Base-by-base conservation (phyloP, 2,113 vertebrate genomes). In the Amblyornis subalaris region DNA sequence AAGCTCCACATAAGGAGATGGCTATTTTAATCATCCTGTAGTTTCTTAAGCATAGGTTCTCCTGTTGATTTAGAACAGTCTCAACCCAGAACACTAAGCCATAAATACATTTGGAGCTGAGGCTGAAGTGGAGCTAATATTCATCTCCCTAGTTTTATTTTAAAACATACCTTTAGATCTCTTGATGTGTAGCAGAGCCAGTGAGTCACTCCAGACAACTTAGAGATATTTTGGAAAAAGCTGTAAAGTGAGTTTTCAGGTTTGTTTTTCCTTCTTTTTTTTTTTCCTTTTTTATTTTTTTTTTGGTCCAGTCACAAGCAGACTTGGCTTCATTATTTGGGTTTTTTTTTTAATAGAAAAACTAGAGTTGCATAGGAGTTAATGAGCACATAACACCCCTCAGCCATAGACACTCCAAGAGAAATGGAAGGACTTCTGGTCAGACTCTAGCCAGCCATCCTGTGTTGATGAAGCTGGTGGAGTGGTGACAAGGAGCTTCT, bases 1-100 rank as follows among this genome's bases (percentile, higher is more conserved):
- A 58, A 92, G 85, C 50, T 69, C 85, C 96, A 62, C 81, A 90
- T 62, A 38, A 74, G 42, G 78, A 73, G 64, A 81, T 1, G 1
- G 93, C 84, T 97, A 97, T 97, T 97, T 97, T 96, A 80, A 93
- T 89, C 88, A 53, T 74, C 57, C 88, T 65, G n/a, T 42, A 65
- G 64, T 8, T 58, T 58, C 79, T 91, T 94, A 94, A 97, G 95
- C 94, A 96, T 87, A 90, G 91, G 93, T 85, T 95, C 94, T 95
- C 90, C 62, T 91, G 89, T 81, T 88, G 95, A 86, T 95, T 97
- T 96, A 96, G 92, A 95, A 83, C 36, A 77, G 38, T 67, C 85
- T 94, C 67, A 91, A 64, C 55, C 61, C 92, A 96, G 96, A 95
- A 96, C 92, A 89, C 44, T 66, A 75, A 58, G 35, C 74, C 71